These are phyloP conservation scores for Dryobotodes eremita DNA, from an alignment of 2,888 invertebrate genomes.

Conservation along the genomic window DNA sequence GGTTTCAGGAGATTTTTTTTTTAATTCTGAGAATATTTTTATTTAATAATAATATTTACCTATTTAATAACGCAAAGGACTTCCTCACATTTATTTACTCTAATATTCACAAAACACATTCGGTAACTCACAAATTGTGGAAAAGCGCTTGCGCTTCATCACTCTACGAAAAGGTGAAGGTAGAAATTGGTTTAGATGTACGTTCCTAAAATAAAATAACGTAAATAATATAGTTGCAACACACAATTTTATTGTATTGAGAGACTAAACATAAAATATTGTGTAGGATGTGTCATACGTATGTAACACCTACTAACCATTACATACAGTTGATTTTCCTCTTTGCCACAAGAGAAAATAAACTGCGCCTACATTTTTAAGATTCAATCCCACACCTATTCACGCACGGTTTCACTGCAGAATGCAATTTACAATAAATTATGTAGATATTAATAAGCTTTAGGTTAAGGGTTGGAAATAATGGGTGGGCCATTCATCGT, in stretches of 20 bases:
- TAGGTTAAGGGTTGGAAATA: conserved; percentile 89
- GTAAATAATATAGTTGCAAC: background rate
- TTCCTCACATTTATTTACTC: background rate
- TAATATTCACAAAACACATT: background rate
- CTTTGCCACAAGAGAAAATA: conserved; percentile 6
- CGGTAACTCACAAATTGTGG: background rate
- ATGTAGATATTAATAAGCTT: conserved; percentile 90
- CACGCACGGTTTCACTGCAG: conserved; percentile 84
- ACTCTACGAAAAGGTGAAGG: too few relatives aligned
- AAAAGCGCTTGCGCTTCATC: background rate
- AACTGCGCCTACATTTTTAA: conserved; percentile 60
- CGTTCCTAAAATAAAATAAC: background rate
- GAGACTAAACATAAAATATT: background rate
- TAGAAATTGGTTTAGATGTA: background rate
- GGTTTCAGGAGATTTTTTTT: background rate
- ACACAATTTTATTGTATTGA: background rate
- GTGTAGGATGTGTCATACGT: background rate
- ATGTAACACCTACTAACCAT: background rate
- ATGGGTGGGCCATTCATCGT: conserved; percentile 88
- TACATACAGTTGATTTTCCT: background rate
- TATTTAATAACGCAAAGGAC: background rate
- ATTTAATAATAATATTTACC: background rate
- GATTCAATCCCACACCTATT: conserved; percentile 71
- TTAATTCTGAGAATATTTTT: background rate
- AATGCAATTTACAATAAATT: conserved; percentile 91